These are phyloP conservation scores for Lamellibrachia satsuma DNA, from an alignment of 2,888 invertebrate species.

Conservation along the genomic window DNA sequence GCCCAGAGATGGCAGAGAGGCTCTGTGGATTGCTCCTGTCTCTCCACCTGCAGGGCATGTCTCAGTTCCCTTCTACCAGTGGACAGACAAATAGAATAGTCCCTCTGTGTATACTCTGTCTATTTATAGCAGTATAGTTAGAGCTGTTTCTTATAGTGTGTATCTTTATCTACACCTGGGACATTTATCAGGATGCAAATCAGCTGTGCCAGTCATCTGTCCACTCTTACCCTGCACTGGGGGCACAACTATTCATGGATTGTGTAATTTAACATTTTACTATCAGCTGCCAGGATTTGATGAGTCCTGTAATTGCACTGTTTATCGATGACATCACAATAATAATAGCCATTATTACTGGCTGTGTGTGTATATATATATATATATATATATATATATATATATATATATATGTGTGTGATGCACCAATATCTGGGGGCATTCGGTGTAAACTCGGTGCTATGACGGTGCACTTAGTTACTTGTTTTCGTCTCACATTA, in stretches of 20 bases:
- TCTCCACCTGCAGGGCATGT: no score
- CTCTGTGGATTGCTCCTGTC: no score
- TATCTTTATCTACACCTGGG: background rate
- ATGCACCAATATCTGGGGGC: no score
- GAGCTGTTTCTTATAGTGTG: background rate
- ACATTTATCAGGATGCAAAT: background rate
- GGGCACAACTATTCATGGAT: background rate
- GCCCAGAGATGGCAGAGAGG: no score
- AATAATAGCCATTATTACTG: background rate
- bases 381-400: no score
- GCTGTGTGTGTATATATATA: background rate
- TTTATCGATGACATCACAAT: background rate
- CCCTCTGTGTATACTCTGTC: background rate
- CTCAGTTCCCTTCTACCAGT: no score
- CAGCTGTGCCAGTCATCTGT: background rate
- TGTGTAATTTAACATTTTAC: background rate
- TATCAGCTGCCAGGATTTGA: background rate
- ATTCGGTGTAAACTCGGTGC: no score
- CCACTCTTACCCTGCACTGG: background rate
- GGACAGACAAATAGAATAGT: no score
- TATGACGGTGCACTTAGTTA: no score
- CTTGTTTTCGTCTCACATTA: no score
- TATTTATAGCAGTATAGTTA: background rate
- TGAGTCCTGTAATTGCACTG: background rate
- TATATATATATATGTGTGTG: no score